phyloP scores from a whole-genome alignment of 2,888 invertebrate genomes.

The Xylota segnis region DNA sequence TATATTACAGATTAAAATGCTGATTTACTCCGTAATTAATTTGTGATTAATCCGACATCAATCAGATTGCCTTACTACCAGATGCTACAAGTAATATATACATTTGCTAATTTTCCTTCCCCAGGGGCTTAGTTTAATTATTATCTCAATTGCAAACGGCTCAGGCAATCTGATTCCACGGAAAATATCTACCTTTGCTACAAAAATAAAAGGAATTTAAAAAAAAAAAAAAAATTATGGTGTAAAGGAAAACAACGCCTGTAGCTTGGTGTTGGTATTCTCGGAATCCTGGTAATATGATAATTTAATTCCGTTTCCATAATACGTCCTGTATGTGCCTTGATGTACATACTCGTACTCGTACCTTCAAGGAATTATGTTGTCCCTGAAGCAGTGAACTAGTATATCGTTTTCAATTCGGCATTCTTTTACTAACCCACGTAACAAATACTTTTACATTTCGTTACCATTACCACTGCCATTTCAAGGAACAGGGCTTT shows the following conservation, averaged over 20 bases:
- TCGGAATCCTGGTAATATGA: constrained; percentile 1
- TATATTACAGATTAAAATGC: background rate
- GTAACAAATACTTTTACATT: background rate
- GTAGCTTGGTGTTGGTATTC: background rate
- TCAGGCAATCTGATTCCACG: background rate
- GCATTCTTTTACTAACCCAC: background rate
- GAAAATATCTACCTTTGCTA: background rate
- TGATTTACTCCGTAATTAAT: background rate
- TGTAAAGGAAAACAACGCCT: background rate
- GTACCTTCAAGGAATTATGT: constrained; percentile 1
- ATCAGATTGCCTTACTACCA: background rate
- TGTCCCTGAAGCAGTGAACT: constrained; percentile 3
- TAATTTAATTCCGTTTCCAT: background rate
- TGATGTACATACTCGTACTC: too few species aligned
- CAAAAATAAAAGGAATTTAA: background rate
- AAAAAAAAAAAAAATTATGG: background rate
- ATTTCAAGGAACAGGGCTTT: background rate
- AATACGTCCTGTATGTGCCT: background rate
- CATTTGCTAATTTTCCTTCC: background rate
- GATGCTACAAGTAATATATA: background rate
- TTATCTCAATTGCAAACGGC: background rate
- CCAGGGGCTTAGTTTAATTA: constrained; percentile 4
- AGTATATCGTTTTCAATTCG: background rate
- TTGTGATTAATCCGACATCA: constrained; percentile 9
- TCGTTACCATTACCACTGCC: background rate